These are phyloP conservation scores for Sardinella longiceps DNA, from an alignment of 2,797 vertebrate genomes.

Conservation along the genomic window DNA sequence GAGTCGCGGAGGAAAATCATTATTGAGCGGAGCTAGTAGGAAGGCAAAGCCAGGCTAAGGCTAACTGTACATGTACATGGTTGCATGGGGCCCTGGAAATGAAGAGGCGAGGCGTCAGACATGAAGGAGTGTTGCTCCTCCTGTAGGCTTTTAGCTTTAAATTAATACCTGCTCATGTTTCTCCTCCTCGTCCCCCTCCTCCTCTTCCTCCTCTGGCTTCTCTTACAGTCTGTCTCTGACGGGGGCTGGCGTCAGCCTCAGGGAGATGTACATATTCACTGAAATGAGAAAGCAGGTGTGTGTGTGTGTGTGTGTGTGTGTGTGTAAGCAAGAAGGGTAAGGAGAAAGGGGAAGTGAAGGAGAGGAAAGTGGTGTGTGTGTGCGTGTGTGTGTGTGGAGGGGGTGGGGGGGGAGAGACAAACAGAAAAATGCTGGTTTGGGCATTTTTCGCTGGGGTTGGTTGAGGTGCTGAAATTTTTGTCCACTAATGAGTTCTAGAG, in stretches of 20 bases:
- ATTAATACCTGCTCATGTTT: neutral
- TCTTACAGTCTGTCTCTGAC: neutral
- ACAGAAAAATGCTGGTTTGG: constrained; percentile 57
- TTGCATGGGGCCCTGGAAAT: no score
- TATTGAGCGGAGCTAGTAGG: no score
- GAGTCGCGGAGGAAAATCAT: no score
- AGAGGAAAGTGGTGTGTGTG: constrained; percentile 28
- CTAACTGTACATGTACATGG: no score
- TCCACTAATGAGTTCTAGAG: constrained; percentile 69
- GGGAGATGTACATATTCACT: neutral
- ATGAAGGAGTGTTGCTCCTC: neutral
- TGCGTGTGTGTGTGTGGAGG: constrained; percentile 28
- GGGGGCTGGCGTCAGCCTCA: neutral
- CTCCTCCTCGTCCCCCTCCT: no score
- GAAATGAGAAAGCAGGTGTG: constrained; percentile 3
- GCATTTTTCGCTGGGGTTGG: constrained; percentile 54
- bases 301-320: neutral
- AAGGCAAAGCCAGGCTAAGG: no score
- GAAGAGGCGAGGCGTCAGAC: neutral
- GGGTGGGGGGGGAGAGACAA: constrained; percentile 37
- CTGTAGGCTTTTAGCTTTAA: neutral
- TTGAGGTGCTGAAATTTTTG: constrained; percentile 53
- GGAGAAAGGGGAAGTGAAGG: constrained; percentile 23
- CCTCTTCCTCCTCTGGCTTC: neutral
- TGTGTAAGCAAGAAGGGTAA: neutral